Percentiles rank a stretch among this genome's conserved stretches.
phyloP scores from a whole-genome alignment of 1,140 invertebrate genomes.

The Magallana ariakensis region DNA sequence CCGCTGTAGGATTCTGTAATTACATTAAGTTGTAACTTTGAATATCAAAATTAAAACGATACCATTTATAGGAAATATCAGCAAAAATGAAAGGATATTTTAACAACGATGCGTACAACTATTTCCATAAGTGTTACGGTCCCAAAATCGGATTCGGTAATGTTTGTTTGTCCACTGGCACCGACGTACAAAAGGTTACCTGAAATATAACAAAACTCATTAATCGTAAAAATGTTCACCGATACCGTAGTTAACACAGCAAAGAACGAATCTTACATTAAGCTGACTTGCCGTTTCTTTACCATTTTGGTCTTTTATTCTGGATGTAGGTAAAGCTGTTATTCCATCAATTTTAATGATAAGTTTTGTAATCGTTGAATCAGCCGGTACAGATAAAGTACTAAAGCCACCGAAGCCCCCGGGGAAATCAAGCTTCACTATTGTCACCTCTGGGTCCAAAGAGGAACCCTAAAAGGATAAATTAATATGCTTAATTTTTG shows the following conservation, averaged over 20 bases:
- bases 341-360: conserved; percentile 6
- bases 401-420: not conserved
- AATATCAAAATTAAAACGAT: too few species aligned
- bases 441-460: not conserved
- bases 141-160: not conserved
- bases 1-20: conserved; percentile 10
- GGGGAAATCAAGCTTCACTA: not conserved
- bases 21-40: too few species aligned
- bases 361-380: not conserved
- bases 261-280: too few species aligned
- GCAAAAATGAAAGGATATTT: too few species aligned
- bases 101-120: not conserved
- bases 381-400: not conserved
- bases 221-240: too few species aligned
- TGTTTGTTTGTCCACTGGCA: not conserved
- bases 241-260: too few species aligned
- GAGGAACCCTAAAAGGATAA: not conserved
- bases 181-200: not conserved
- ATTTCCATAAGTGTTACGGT: not conserved
- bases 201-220: not conserved
- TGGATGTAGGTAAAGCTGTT: not conserved
- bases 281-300: not conserved
- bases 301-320: conserved; percentile 24
- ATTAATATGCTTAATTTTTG: too few species aligned
- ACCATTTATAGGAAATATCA: too few species aligned